Percentiles rank a stretch among this genome's conserved stretches.
Conservation (phyloP, 2,113 vertebrate species). For the Brachyistius frenatus region DNA sequence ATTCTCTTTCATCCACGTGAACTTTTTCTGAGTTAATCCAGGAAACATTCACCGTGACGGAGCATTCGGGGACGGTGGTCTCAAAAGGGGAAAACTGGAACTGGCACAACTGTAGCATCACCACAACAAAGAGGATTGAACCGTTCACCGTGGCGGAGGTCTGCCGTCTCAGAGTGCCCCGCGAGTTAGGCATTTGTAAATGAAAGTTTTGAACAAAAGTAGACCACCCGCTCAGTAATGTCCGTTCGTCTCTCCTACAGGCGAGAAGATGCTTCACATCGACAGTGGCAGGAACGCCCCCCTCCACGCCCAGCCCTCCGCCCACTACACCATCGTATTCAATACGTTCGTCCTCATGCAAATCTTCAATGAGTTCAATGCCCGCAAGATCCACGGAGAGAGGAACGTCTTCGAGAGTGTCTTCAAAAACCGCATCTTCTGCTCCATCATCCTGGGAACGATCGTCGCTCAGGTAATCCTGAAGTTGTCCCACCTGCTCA, state of each 20-base stretch:
- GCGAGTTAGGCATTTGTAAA: no score
- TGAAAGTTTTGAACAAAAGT: no score
- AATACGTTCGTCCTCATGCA: conserved; percentile 99
- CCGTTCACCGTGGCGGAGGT: no score
- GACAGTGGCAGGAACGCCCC: conserved; percentile 95
- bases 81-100: no score
- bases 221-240: no score
- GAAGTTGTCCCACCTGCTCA: neutral
- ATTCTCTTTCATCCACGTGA: no score
- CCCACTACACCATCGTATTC: conserved; percentile 98
- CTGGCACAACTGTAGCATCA: no score
- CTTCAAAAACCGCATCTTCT: conserved; percentile 97
- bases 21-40: no score
- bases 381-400: conserved; percentile 98
- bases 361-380: conserved; percentile 98
- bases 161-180: no score
- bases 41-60: no score
- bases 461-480: conserved; percentile 91
- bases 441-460: conserved; percentile 93
- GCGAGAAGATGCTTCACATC: conserved; percentile 94
- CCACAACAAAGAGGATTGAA: no score
- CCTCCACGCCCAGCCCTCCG: conserved; percentile 94
- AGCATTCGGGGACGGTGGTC: no score
- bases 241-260: conserved; percentile 75
- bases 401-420: conserved; percentile 97